These are phyloP conservation scores for Athrips mouffetella DNA, from an alignment of 2,888 invertebrate genomes.

Conservation along the genomic window DNA sequence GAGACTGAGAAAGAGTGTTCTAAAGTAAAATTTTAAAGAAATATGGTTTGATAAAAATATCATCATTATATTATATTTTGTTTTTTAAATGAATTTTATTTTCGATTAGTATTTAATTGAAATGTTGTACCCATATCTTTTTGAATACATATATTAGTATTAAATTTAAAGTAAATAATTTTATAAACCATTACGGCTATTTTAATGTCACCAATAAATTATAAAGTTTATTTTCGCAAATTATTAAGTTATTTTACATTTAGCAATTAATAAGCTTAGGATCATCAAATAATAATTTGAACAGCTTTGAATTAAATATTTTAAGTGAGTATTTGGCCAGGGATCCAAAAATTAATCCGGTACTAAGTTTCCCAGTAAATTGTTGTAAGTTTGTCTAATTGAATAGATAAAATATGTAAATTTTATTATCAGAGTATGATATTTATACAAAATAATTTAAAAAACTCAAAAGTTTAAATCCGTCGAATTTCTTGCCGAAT, in stretches of 20 bases:
- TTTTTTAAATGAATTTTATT: conserved; percentile 11
- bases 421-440: too few species aligned
- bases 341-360: too few species aligned
- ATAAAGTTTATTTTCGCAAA: too few species aligned
- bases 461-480: too few species aligned
- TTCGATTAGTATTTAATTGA: conserved; percentile 19
- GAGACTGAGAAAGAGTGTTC: conserved; percentile 76
- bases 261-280: conserved; percentile 1
- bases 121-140: conserved; percentile 15
- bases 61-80: conserved; percentile 27
- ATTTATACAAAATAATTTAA: too few species aligned
- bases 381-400: too few species aligned
- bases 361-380: too few species aligned
- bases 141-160: conserved; percentile 12
- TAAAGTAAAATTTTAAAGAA: conserved; percentile 51
- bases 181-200: too few species aligned
- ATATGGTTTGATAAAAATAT: neutral
- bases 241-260: neutral
- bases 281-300: conserved; percentile 5
- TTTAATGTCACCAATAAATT: too few species aligned
- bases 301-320: conserved; percentile 4
- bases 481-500: conserved; percentile 26
- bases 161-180: too few species aligned
- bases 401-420: too few species aligned
- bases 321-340: too few species aligned